Evolutionary conservation across 2,888 invertebrate species (phyloP), one percentile per base, ranked within the genome.

Genomic region (Dione juno): DNA sequence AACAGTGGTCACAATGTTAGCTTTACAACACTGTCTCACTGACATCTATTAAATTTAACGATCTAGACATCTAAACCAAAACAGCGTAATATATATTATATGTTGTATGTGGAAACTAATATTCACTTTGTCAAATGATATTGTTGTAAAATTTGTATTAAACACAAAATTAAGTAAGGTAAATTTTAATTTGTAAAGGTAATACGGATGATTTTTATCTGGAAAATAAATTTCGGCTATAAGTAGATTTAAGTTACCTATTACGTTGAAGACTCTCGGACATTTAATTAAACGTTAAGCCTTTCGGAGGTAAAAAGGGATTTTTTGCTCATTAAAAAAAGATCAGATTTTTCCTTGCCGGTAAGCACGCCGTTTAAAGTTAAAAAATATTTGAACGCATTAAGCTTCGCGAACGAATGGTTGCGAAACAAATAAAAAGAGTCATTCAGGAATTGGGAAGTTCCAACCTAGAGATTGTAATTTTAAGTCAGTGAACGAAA

Each of bases 401-500:
- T 80, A 82, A 80, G 75, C 80, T 80, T 81, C 78, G 77, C 75
- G 74, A 75, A 77, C 79, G 80, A 78, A 76, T 79, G 76, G 79
- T 78, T 78, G 74, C 71, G 76, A 79, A 83, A 82, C 81, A 84
- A 86, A 87, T 82, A 83, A 82, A 84, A 85, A 79, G 77, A 73
- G 69, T 66, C 71, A 72, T 67, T 66, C 75, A 74, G 71, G 76
- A 82, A 82, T 83, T 76, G 79, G 79, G 80, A 85, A 87, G 81
- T 84, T 84, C 72, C 74, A 75, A 78, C 80, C 79, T 81, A 79
- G 70, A 76, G 80, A 77, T 81, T 84, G 86, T 88, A 87, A 89
- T 88, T 89, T 88, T 84, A 85, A 86, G 88, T 84, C 85, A 82
- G 81, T 78, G 84, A 88, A 86, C 84, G 83, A 85, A 85, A 82